These are phyloP conservation scores for Poecilia picta DNA, from an alignment of 2,797 vertebrate species.

Conservation along the genomic window DNA sequence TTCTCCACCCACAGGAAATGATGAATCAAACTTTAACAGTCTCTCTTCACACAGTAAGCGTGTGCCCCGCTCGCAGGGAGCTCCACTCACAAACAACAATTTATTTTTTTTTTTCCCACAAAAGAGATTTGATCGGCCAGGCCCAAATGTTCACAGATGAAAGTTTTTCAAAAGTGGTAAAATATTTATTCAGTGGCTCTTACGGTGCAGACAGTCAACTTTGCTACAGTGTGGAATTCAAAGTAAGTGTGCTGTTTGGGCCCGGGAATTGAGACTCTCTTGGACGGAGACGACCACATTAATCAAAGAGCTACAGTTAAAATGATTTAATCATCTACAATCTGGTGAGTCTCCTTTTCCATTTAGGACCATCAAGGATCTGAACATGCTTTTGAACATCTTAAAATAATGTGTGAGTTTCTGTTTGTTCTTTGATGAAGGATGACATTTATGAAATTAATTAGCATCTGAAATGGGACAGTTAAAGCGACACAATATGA, in stretches of 20 bases:
- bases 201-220: constrained; percentile 20
- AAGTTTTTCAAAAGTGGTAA: constrained; percentile 35
- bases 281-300: neutral
- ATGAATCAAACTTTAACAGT: constrained; percentile 48
- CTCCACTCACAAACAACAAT: constrained; percentile 29
- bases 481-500: neutral
- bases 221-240: constrained; percentile 13
- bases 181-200: constrained; percentile 38
- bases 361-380: neutral
- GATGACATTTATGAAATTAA: neutral
- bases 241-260: constrained; percentile 4
- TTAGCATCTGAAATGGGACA: neutral
- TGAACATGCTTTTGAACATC: neutral
- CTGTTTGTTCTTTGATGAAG: neutral
- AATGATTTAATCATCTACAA: neutral
- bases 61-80: constrained; percentile 24
- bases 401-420: neutral
- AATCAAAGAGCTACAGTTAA: neutral
- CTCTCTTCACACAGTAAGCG: constrained; percentile 30
- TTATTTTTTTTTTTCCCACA: constrained; percentile 21
- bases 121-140: constrained; percentile 30
- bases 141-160: constrained; percentile 40
- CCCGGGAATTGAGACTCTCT: constrained; percentile 2
- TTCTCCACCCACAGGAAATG: constrained; percentile 46
- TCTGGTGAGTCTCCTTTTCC: constrained; percentile 1